Percentiles rank a stretch among this genome's conserved stretches.
phyloP scores from a whole-genome alignment of 2,797 vertebrate species.

The Zenarchopterus dispar region DNA sequence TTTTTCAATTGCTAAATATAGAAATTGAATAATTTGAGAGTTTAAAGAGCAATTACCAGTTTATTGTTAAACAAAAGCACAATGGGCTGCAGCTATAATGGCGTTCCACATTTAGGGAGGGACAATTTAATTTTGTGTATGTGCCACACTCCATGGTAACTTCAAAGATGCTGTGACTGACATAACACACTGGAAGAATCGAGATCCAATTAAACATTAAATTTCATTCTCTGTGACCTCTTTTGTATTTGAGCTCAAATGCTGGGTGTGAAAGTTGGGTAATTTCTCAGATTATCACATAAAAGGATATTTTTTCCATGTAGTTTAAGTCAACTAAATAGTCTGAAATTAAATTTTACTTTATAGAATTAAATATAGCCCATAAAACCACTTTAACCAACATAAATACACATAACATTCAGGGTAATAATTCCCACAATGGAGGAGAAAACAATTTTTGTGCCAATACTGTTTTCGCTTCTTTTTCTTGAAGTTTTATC shows the following conservation, averaged over 20 bases:
- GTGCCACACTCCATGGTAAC: conserved; percentile 14
- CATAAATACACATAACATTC: conserved; percentile 52
- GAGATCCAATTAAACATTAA: conserved; percentile 26
- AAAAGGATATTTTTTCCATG: conserved; percentile 48
- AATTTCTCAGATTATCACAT: conserved; percentile 22
- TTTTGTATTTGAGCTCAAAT: conserved; percentile 7
- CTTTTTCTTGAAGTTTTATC: conserved; percentile 31
- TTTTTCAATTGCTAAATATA: background rate
- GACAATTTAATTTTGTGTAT: conserved; percentile 26
- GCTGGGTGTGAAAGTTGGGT: conserved; percentile 35
- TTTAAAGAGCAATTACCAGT: conserved; percentile 9
- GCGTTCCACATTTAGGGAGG: conserved; percentile 27
- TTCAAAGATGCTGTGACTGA: conserved; percentile 32
- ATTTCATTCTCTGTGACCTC: conserved; percentile 31
- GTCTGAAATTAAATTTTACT: conserved; percentile 49
- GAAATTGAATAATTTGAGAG: background rate
- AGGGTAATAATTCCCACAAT: conserved; percentile 45
- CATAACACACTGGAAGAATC: background rate
- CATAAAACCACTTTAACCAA: conserved; percentile 63
- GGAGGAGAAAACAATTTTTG: conserved; percentile 50
- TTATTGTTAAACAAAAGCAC: conserved; percentile 8
- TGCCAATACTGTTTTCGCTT: conserved; percentile 43
- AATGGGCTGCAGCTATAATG: conserved; percentile 17
- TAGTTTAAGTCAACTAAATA: conserved; percentile 56
- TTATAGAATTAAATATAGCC: conserved; percentile 59